Conservation (phyloP, 2,113 vertebrate species). For the Neogale vison region DNA sequence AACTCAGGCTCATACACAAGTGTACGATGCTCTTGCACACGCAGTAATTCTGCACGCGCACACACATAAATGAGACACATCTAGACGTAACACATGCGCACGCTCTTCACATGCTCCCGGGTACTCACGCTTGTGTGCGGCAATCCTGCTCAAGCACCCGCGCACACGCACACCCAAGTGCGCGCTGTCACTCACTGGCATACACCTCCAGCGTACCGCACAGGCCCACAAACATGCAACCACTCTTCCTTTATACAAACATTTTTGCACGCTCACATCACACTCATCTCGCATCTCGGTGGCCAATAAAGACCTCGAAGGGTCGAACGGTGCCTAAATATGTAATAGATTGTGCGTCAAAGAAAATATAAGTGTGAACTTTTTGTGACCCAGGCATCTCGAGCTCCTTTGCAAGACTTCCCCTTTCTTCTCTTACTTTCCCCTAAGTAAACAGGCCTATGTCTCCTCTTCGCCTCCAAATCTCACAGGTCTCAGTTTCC, state of each 20-base stretch:
- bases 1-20: neutral
- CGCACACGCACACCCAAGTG: neutral
- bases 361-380: neutral
- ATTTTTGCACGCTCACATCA: neutral
- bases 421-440: neutral
- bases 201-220: neutral
- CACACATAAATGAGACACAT: neutral
- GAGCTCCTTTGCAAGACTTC: neutral
- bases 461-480: neutral
- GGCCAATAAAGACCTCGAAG: neutral
- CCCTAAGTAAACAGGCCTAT: neutral
- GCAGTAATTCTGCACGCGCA: neutral
- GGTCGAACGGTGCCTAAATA: accelerated
- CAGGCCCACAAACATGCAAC: neutral
- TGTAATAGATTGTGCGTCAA: neutral
- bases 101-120: neutral
- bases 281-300: neutral
- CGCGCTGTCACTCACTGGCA: neutral
- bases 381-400: neutral
- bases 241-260: neutral
- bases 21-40: neutral
- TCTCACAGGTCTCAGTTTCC: neutral
- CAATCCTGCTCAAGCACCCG: neutral
- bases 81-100: neutral
- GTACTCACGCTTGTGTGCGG: neutral